Conservation (phyloP, 1,140 invertebrate genomes). For the Trialeurodes vaporariorum region DNA sequence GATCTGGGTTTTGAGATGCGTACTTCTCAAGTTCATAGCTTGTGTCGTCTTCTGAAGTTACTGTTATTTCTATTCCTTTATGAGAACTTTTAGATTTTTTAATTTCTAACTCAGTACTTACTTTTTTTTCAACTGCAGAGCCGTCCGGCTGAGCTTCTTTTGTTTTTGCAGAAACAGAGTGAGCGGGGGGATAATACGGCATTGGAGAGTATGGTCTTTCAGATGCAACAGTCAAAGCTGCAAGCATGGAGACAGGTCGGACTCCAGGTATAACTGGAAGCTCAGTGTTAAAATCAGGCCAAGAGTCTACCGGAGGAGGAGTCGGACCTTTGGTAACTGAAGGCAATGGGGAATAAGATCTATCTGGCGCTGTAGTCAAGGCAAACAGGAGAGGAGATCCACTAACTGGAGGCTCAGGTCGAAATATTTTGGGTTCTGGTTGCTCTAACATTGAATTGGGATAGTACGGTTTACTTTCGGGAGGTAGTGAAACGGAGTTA, state of each 20-base stretch:
- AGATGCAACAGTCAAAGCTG: constrained; percentile 52
- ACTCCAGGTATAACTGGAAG: constrained; percentile 10
- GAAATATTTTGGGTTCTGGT: constrained; percentile 8
- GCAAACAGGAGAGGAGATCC: constrained; percentile 48
- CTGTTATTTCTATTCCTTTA: not conserved
- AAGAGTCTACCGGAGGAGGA: not conserved
- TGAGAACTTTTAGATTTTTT: not conserved
- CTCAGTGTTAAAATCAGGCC: not conserved
- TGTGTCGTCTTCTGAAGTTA: not conserved
- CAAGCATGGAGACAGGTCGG: constrained; percentile 41
- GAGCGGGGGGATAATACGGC: constrained; percentile 6
- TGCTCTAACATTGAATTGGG: not conserved
- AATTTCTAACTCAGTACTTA: not conserved
- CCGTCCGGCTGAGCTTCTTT: not conserved
- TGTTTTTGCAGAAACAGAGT: constrained; percentile 6
- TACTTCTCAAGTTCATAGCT: not conserved
- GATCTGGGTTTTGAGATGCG: not conserved
- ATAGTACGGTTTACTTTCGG: not conserved
- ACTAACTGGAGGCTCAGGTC: constrained; percentile 3
- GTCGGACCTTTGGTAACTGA: constrained; percentile 13
- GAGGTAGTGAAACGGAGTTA: not conserved
- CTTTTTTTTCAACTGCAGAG: not conserved
- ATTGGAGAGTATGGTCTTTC: constrained; percentile 43
- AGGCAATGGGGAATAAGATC: constrained; percentile 39
- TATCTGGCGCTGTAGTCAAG: constrained; percentile 50